Conservation (phyloP, 2,797 vertebrate species). For the Antrozous pallidus region DNA sequence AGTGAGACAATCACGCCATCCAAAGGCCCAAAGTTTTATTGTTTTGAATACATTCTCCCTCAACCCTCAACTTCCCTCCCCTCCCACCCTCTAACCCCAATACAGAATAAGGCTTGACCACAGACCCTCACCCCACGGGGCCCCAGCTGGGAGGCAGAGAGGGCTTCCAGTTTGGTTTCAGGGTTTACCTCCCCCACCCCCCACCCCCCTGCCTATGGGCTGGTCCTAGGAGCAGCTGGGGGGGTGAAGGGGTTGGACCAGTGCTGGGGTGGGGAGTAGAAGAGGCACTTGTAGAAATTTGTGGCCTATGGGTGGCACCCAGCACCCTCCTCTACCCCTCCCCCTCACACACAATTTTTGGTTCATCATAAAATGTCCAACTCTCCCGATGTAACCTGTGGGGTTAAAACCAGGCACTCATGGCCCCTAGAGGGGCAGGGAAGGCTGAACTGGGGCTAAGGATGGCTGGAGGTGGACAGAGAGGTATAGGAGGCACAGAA, state of each 20-base stretch:
- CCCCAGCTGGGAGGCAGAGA: slow-evolving; percentile 68
- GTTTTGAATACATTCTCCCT: slow-evolving; percentile 73
- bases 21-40: slow-evolving; percentile 72
- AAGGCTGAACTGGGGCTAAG: slow-evolving; percentile 52
- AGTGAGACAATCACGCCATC: slow-evolving; percentile 1
- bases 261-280: slow-evolving; percentile 40
- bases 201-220: slow-evolving; percentile 55
- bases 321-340: slow-evolving; percentile 39
- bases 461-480: background rate
- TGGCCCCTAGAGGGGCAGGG: slow-evolving; percentile 68
- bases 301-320: slow-evolving; percentile 65
- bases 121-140: slow-evolving; percentile 61
- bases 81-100: slow-evolving; percentile 52
- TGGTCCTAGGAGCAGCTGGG: slow-evolving; percentile 65
- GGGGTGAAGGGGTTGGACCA: slow-evolving; percentile 35
- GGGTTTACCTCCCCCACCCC: slow-evolving; percentile 42
- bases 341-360: slow-evolving; percentile 67
- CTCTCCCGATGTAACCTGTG: slow-evolving; percentile 57
- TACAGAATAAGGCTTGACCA: slow-evolving; percentile 77
- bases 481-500: slow-evolving; percentile 29
- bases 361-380: slow-evolving; percentile 73
- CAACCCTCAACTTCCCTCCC: slow-evolving; percentile 22
- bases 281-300: slow-evolving; percentile 74
- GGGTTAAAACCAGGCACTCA: slow-evolving; percentile 74
- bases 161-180: slow-evolving; percentile 78